Percentiles rank a stretch among this genome's conserved stretches.
These are phyloP conservation scores for Astropecten irregularis DNA, from an alignment of 53 echinoderm and acorn worm genomes.

Conservation along the genomic window DNA sequence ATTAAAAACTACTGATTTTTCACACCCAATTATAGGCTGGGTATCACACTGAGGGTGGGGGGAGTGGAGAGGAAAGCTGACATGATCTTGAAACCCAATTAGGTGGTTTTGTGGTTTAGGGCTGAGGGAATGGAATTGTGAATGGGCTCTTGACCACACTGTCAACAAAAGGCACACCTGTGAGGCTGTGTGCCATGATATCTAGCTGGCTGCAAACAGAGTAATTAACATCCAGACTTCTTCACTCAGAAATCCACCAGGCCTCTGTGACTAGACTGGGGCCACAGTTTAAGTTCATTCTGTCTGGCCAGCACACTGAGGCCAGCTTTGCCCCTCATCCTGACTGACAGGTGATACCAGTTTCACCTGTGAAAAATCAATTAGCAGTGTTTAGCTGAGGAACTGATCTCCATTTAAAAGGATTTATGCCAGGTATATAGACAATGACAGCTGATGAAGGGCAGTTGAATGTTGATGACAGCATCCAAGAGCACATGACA, in stretches of 20 bases:
- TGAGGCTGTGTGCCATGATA: background rate
- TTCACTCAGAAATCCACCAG: no score
- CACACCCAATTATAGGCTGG: constrained; percentile 34
- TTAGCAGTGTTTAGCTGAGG: background rate
- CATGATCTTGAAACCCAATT: constrained; percentile 43
- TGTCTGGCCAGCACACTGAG: background rate
- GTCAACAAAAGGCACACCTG: constrained; percentile 26
- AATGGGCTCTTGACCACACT: background rate
- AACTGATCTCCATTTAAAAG: background rate
- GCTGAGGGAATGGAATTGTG: background rate
- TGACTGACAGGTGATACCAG: background rate
- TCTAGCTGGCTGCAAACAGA: background rate
- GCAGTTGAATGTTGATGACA: no score
- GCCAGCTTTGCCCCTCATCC: background rate
- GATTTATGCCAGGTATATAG: no score
- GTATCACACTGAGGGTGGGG: constrained; percentile 17
- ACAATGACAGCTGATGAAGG: no score
- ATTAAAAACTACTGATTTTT: constrained; percentile 1
- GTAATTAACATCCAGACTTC: constrained; percentile 24
- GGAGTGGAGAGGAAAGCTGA: no score
- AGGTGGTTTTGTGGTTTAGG: constrained; percentile 19
- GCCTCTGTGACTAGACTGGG: no score
- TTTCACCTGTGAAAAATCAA: background rate
- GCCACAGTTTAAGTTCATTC: background rate
- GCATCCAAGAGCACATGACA: no score